Conservation (phyloP, 2,797 vertebrate species). For the Podarcis lilfordi region DNA sequence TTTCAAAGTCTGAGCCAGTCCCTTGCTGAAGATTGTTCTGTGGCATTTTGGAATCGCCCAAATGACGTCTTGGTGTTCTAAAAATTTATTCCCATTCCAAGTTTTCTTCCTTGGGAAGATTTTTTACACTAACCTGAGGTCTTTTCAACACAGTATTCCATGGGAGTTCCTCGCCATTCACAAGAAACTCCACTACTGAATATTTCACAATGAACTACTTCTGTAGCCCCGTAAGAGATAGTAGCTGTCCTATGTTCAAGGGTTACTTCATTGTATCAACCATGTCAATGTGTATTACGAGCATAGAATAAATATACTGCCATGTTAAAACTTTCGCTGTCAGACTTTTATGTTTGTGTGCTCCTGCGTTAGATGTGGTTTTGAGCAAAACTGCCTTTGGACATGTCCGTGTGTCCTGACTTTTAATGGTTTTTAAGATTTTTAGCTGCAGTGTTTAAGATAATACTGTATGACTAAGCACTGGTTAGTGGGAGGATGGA, state of each 20-base stretch:
- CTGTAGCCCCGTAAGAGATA: constrained; percentile 30
- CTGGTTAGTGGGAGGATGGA: constrained; percentile 6
- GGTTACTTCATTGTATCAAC: constrained; percentile 53
- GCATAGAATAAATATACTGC: constrained; percentile 64
- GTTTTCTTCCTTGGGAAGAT: background rate
- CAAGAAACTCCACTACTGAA: constrained; percentile 43
- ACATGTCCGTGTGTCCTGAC: background rate
- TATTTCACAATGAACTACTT: constrained; percentile 40
- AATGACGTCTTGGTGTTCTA: constrained; percentile 25
- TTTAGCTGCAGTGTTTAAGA: background rate
- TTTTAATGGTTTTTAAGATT: background rate
- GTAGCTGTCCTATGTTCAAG: constrained; percentile 35
- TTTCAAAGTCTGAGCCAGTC: background rate
- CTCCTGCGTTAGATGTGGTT: background rate
- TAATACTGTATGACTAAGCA: background rate
- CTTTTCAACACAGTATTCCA: constrained; percentile 5
- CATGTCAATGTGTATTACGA: constrained; percentile 54
- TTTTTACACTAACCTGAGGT: constrained; percentile 3
- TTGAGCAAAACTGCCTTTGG: constrained; percentile 5
- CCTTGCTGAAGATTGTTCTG: background rate
- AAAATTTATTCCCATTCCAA: constrained; percentile 10
- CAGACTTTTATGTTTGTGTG: background rate
- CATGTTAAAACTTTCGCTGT: constrained; percentile 14
- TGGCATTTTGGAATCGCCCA: constrained; percentile 5
- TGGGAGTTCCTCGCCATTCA: background rate